Evolutionary conservation across 2,888 invertebrate species (phyloP).

Genomic region (Liopterus haemorrhoidalis): DNA sequence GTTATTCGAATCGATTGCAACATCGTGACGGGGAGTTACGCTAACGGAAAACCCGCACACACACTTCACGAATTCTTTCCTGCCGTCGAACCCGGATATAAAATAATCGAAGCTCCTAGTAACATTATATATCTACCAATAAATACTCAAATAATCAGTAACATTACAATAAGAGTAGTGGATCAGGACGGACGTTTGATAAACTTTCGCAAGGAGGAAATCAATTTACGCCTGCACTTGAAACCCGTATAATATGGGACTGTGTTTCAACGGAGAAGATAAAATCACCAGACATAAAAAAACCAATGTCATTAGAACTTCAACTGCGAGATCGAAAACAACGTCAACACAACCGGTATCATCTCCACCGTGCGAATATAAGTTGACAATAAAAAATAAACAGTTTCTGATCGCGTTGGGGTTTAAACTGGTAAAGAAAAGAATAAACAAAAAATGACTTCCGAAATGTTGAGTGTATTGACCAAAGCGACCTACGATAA

Average conservation of each 20-base stretch:
- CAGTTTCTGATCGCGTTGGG: constrained; percentile 5
- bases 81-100: constrained; percentile 26
- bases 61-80: constrained; percentile 38
- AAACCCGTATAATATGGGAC: background rate
- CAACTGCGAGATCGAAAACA: background rate
- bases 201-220: constrained; percentile 29
- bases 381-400: constrained; percentile 5
- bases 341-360: too few relatives aligned
- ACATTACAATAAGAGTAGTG: constrained; percentile 28
- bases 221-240: constrained; percentile 29
- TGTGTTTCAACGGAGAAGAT: background rate
- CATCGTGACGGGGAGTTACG: constrained; percentile 30
- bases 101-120: constrained; percentile 7
- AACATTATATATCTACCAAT: constrained; percentile 30
- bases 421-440: constrained; percentile 1
- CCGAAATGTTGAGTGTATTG: constrained; percentile 25
- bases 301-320: background rate
- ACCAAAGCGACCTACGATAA: constrained; percentile 27
- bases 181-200: constrained; percentile 29
- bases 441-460: constrained; percentile 14
- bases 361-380: too few relatives aligned
- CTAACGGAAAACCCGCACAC: constrained; percentile 31
- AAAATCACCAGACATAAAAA: background rate
- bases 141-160: constrained; percentile 22
- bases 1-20: constrained; percentile 32